A percentile compares a stretch with the other conserved stretches of the same genome.
phyloP scores from a whole-genome alignment of 2,113 vertebrate genomes.

The Cnemophilus loriae region DNA sequence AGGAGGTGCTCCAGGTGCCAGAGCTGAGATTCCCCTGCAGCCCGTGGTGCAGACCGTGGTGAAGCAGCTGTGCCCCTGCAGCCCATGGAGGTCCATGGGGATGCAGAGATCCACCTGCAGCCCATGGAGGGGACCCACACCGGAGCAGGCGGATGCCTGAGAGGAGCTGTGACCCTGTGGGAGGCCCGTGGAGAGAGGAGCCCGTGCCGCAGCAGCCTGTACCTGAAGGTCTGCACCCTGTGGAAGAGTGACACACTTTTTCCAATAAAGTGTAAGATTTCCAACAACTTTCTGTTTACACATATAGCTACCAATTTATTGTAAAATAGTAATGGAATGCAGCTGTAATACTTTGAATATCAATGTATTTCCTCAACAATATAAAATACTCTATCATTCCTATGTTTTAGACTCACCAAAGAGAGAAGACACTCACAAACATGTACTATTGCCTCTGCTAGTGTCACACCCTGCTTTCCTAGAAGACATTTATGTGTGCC shows the following conservation, averaged over 20 bases:
- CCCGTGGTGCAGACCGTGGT: accelerated
- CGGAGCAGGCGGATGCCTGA: neutral
- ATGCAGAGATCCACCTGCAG: neutral
- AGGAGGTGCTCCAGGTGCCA: neutral
- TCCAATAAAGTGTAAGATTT: neutral
- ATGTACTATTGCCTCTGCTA: neutral
- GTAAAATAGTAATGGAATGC: neutral
- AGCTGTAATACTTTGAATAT: neutral
- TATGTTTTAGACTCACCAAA: neutral
- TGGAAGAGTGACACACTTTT: neutral
- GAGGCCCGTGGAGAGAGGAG: neutral
- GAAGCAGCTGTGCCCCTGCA: neutral
- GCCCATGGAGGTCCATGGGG: accelerated
- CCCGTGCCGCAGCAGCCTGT: accelerated
- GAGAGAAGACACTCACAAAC: neutral
- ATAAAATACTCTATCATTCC: neutral
- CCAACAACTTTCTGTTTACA: neutral
- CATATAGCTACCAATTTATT: neutral
- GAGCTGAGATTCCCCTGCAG: neutral
- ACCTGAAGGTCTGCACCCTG: accelerated
- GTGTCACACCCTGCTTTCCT: neutral
- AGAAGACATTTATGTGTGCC: neutral
- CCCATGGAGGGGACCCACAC: neutral
- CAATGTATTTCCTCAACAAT: neutral
- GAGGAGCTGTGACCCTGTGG: neutral